Evolutionary conservation across 2,797 vertebrate species (phyloP).

Genomic region (Rhinatrema bivittatum): DNA sequence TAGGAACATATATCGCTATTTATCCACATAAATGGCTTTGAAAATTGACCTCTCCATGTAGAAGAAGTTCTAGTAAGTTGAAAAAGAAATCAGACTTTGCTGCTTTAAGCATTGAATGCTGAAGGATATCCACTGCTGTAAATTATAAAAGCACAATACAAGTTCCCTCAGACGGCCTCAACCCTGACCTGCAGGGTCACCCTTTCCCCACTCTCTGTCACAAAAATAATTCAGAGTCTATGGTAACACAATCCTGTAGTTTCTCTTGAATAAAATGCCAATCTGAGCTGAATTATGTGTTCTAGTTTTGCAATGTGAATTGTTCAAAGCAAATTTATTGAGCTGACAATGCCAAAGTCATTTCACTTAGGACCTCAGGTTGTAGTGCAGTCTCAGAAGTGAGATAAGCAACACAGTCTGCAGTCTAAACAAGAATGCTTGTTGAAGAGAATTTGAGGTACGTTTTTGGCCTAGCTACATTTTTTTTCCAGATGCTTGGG

Average conservation of each 20-base stretch:
- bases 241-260: slow-evolving; percentile 13
- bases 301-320: slow-evolving; percentile 16
- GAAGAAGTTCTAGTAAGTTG: too few relatives aligned
- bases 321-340: slow-evolving; percentile 39
- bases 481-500: too few relatives aligned
- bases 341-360: slow-evolving; percentile 27
- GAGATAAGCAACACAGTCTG: slow-evolving; percentile 38
- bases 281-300: slow-evolving; percentile 34
- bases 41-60: too few relatives aligned
- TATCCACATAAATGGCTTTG: too few relatives aligned
- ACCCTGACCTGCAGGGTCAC: slow-evolving; percentile 28
- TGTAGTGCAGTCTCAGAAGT: slow-evolving; percentile 40
- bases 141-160: slow-evolving; percentile 17
- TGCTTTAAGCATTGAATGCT: slow-evolving; percentile 6
- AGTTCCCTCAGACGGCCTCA: slow-evolving; percentile 17
- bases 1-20: too few relatives aligned
- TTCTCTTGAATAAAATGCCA: slow-evolving; percentile 29
- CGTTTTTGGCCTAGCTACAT: too few relatives aligned
- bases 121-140: slow-evolving; percentile 2
- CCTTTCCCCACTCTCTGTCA: slow-evolving; percentile 18
- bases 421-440: slow-evolving; percentile 37
- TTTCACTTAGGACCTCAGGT: slow-evolving; percentile 32
- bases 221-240: slow-evolving; percentile 37
- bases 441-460: slow-evolving; percentile 34
- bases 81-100: too few relatives aligned